phyloP scores from a whole-genome alignment of 2,888 invertebrate species.

The Nomada fabriciana region DNA sequence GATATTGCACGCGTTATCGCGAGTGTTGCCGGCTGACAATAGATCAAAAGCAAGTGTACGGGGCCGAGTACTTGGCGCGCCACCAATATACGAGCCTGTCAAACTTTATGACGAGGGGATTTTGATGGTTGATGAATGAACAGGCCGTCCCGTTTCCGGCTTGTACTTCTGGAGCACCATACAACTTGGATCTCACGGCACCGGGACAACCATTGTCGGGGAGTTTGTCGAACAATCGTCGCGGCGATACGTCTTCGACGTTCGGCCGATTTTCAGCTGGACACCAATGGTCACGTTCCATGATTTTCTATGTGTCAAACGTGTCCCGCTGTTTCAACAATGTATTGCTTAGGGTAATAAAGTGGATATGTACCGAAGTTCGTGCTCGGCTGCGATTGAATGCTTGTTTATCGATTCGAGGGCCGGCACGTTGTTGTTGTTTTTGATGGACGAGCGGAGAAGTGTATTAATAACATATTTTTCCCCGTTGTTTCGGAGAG shows the following conservation, averaged over 20 bases:
- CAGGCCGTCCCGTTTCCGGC: conserved; percentile 57
- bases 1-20: conserved; percentile 72
- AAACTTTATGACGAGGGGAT: conserved; percentile 73
- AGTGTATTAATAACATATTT: neutral
- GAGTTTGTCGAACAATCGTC: conserved; percentile 62
- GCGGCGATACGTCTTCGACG: conserved; percentile 33
- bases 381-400: neutral
- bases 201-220: conserved; percentile 47
- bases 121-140: conserved; percentile 74
- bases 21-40: conserved; percentile 69
- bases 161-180: conserved; percentile 40
- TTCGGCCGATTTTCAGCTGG: neutral
- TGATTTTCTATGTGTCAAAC: conserved; percentile 25
- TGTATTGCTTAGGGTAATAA: neutral
- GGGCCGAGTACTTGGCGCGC: conserved; percentile 66
- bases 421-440: neutral
- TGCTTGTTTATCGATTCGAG: neutral
- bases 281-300: neutral
- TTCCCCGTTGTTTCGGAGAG: no score
- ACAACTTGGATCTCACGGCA: conserved; percentile 42
- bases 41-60: conserved; percentile 69
- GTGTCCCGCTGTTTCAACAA: no score
- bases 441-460: neutral
- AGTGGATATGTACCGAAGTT: neutral
- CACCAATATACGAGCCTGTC: conserved; percentile 72